Evolutionary conservation across 2,888 invertebrate genomes (phyloP), one percentile per base, ranked within the genome.

Genomic region (Eristalinus aeneus): DNA sequence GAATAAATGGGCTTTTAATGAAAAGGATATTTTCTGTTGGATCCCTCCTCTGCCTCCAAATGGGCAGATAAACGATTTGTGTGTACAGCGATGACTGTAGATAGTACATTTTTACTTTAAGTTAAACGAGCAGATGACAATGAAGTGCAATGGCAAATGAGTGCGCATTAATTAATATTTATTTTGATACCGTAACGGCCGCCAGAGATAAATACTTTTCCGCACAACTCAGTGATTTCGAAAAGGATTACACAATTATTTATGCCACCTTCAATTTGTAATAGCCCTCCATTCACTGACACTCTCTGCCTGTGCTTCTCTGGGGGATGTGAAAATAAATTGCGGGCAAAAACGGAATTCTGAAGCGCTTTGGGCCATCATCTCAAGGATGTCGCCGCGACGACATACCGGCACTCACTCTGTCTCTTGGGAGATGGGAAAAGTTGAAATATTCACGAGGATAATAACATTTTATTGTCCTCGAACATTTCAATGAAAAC

Each of bases 1-100:
- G 64, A 80, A 85, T 76, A 85, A 85, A 85, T 85, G 85, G 76
- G 56, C 76, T 85, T 85, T 85, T 85, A 81, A 85, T 85, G 68
- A 85, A 80, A 85, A 85, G 76, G 81, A 76, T 81, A 65, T 69
- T 74, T 78, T 60, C 64, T 61, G 12, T 31, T 56, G 73, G 34
- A 67, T 60, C 16, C n/a, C 31, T 20, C 20, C 9, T 31, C 6
- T 22, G 34, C 61, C 63, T 61, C 10, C 36, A 61, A 72, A 85
- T 68, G 67, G 72, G 46, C 68, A 63, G 75, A 76, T 80, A 84
- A 80, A 75, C 84, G 75, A 63, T 71, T 75, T 64, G 72, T 67
- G 34, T 76, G 32, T 65, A 73, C 27, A 77, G 32, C 63, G 32
- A 31, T 67, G 56, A 61, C 39, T 23, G 23, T 3, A 56, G 12